These are phyloP conservation scores for Climacteris rufus DNA, from an alignment of 2,113 vertebrate species.

Conservation along the genomic window DNA sequence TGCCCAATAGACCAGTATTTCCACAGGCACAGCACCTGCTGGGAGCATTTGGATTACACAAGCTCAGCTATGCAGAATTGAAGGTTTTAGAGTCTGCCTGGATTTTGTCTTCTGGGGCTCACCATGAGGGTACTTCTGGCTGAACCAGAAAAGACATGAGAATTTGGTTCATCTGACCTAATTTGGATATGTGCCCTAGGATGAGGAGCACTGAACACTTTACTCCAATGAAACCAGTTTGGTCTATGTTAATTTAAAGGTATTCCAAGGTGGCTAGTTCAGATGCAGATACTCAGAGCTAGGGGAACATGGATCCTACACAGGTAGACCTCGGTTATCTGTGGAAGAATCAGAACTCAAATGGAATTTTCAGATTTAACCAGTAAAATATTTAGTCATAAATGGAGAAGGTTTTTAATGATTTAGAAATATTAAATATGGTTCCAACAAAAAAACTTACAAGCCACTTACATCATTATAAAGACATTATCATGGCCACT, in stretches of 20 bases:
- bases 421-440: background rate
- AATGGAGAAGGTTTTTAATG: background rate
- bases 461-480: background rate
- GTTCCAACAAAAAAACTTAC: background rate
- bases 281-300: background rate
- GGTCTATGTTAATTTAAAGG: background rate
- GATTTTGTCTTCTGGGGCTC: background rate
- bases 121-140: background rate
- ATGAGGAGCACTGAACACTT: background rate
- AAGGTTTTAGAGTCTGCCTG: background rate
- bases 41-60: background rate
- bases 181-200: background rate
- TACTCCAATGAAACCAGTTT: background rate
- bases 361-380: background rate
- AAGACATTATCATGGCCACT: background rate
- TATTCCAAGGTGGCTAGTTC: background rate
- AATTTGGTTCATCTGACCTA: background rate
- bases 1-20: background rate
- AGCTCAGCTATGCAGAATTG: background rate
- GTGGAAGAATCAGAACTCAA: background rate
- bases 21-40: background rate
- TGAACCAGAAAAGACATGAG: background rate
- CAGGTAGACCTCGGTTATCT: background rate
- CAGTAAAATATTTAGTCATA: background rate
- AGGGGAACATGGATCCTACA: background rate